Evolutionary conservation across 53 echinoderm and acorn worm species (phyloP), one percentile per base, ranked within the genome.

Genomic region (Antedon mediterranea): DNA sequence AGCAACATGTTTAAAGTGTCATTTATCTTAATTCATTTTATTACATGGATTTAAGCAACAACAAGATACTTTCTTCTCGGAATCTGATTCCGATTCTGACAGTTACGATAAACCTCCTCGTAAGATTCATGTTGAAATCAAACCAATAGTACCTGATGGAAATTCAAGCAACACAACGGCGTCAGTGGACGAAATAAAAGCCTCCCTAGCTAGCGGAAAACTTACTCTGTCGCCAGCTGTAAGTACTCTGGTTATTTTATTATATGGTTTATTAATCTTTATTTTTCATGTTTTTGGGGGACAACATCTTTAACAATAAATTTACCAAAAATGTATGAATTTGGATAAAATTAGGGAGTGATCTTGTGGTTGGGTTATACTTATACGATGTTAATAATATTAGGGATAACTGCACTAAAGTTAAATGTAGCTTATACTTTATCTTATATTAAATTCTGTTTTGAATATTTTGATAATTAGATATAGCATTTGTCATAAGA

Each of bases 111-210:
- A 80, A 34, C 87, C 89, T 11, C 57, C 57, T 28, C 74, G 90
- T 30, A 88, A 87, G 81, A 97, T 97, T 74, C 92, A 90, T 30
- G 98, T 97, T 0, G 97, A 95, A 71, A 97, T 97, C 83, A 92
- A 92, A 73, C 97, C 95, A 7, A 85, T 88, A 23, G 77, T 85
- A 30, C 71, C 73, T 28, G 88, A 87, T 6, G 86, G 83, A 30
- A 84, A 80, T 32, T 73, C 79, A 30, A 71, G 82, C 30, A 79
- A 81, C 15, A 77, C 43, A 26, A 77, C 89, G 3, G 94, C 94
- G 0, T 90, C 98, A 2, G 92, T 97, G 6, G 92, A 97, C 75
- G 90, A 97, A 31, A 91, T 97, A 77, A 97, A 97, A 82, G 84
- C 83, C 30, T 85, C 89, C 0, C 75, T 97, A 13, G 89, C 88